Base-by-base conservation (phyloP, 2,113 vertebrate species). In the Crotalus tigris region DNA sequence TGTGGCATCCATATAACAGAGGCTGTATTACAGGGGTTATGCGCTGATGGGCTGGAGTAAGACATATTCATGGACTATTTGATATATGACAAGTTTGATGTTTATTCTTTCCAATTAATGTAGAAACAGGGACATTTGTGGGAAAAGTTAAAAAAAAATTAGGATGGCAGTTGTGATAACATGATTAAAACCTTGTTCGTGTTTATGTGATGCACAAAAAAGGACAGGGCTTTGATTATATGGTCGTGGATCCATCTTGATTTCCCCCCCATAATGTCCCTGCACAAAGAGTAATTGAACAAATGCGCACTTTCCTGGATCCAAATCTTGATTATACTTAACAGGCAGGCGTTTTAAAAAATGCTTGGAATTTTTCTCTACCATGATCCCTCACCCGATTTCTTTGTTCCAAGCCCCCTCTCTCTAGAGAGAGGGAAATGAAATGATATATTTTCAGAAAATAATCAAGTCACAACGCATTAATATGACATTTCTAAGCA, bases 401-500 rank as follows among this genome's bases (percentile, higher is more conserved):
- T 89, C 24, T 89, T 92, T 92, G 39, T 92, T 85, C 54, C 19
- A 89, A 92, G 53, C 53, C 64, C 75, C 15, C 39, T 33, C 54
- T 89, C 44, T 6, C 17, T 81, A 61, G 29, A 64, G 46, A 64
- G 46, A 17, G 46, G 87, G 46, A 90, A 39, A 49, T 49, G 86
- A 87, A 61, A 64, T 26, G 44, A 57, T 89, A 44, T 21, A 54
- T 87, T 90, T 93, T 86, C 57, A 64, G 57, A 87, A 93, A 90
- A 93, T 6, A 87, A 90, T 90, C 57, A 64, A 64, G 81, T 85
- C 89, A 87, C 46, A 93, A 90, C 69, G 64, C 89, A 93, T 87
- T 93, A 93, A 89, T 64, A 17, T 87, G 92, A 93, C 75, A 90
- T 93, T 87, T 93, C n/a, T 53, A 89, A 87, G 92, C 46, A 61